Evolutionary conservation across 92 coral and sea anemone genomes (phyloP).

Genomic region (Nematostella vectensis): DNA sequence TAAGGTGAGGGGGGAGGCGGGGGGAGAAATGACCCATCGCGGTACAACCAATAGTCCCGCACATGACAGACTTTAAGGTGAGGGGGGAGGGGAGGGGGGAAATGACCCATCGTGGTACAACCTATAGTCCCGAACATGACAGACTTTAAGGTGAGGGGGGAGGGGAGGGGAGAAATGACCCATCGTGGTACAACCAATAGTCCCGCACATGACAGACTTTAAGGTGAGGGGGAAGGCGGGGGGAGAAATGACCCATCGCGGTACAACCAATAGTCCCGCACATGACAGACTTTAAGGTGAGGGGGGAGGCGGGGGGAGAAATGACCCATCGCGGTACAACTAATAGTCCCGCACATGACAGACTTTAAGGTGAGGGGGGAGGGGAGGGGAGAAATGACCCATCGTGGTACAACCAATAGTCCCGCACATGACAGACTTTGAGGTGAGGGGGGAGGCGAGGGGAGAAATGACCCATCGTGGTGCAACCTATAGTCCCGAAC

Average conservation of each 20-base stretch:
- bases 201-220: constrained; percentile 85
- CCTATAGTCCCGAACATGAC: constrained; percentile 90
- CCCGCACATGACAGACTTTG: constrained; percentile 81
- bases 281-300: constrained; percentile 78
- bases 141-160: constrained; percentile 59
- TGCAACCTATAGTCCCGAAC: constrained; percentile 91
- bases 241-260: constrained; percentile 65
- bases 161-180: constrained; percentile 63
- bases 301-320: constrained; percentile 50
- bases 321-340: constrained; percentile 87
- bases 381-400: constrained; percentile 60
- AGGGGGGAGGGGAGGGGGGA: constrained; percentile 53
- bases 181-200: constrained; percentile 84
- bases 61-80: constrained; percentile 81
- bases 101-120: constrained; percentile 81
- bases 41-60: constrained; percentile 89
- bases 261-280: constrained; percentile 94
- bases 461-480: constrained; percentile 71
- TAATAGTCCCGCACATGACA: constrained; percentile 84
- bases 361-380: constrained; percentile 59
- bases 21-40: constrained; percentile 70
- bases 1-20: too few species aligned
- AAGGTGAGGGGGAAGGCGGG: too few species aligned
- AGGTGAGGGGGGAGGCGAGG: too few species aligned
- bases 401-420: constrained; percentile 89